phyloP scores from a whole-genome alignment of 2,888 invertebrate genomes.

The Athripsodes cinereus region DNA sequence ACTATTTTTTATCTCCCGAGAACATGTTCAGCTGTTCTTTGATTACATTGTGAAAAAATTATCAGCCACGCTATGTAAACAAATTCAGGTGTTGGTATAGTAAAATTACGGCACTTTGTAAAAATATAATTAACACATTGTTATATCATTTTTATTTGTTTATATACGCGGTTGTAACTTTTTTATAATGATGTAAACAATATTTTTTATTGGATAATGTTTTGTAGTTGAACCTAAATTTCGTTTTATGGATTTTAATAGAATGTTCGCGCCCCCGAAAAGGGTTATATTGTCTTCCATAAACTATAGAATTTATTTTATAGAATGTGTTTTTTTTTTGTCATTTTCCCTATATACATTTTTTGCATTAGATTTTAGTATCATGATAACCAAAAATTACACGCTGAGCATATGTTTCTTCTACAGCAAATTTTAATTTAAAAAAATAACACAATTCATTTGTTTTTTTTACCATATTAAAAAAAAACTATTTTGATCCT shows the following conservation, averaged over 20 bases:
- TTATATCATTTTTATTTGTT: background rate
- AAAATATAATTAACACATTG: background rate
- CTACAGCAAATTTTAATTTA: no score
- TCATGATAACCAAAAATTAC: no score
- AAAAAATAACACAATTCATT: no score
- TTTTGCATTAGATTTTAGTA: no score
- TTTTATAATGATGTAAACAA: background rate
- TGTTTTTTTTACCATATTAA: no score
- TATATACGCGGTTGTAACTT: background rate
- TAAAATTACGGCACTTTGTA: background rate
- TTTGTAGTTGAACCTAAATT: background rate
- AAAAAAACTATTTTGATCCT: no score
- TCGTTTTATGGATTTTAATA: slow-evolving; percentile 12
- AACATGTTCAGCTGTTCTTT: slow-evolving; percentile 20
- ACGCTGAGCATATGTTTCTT: no score
- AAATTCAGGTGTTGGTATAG: background rate
- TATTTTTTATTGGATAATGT: background rate
- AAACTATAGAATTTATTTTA: no score
- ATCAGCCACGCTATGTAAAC: background rate
- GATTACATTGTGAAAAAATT: slow-evolving; percentile 6
- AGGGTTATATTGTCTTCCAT: slow-evolving; percentile 8
- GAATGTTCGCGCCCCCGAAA: slow-evolving; percentile 9
- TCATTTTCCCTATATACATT: no score
- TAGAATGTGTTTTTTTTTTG: no score
- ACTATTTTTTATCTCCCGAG: slow-evolving; percentile 10